A percentile compares a stretch with the other conserved stretches of the same genome.
These are phyloP conservation scores for Corynorhinus townsendii DNA, from an alignment of 2,113 vertebrate genomes.

Conservation along the genomic window DNA sequence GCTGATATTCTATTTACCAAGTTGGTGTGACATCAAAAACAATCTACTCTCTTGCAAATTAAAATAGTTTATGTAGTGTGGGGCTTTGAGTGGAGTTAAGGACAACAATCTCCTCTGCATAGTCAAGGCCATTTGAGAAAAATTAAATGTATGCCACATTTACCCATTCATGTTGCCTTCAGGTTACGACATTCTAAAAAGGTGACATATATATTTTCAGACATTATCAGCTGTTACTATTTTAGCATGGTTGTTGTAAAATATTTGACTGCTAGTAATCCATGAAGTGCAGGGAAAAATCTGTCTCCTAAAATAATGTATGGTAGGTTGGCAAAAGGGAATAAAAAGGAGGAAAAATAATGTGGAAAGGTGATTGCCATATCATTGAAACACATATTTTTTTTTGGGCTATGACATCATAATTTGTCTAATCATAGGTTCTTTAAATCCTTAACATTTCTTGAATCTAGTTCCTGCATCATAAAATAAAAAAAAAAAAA, in stretches of 20 bases:
- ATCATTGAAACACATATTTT: neutral
- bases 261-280: neutral
- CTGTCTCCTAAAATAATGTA: neutral
- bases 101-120: neutral
- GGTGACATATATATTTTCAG: neutral
- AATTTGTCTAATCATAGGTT: neutral
- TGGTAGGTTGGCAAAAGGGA: neutral
- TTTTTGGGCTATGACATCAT: neutral
- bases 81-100: fast-evolving
- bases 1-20: neutral
- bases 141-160: neutral
- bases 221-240: neutral
- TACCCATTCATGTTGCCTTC: neutral
- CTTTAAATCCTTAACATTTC: neutral
- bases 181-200: neutral
- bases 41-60: slow-evolving; percentile 23
- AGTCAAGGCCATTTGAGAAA: neutral
- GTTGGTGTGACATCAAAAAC: neutral
- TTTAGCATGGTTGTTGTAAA: neutral
- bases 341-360: neutral
- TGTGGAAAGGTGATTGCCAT: neutral
- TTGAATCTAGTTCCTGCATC: neutral
- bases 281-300: neutral
- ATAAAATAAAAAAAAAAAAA: neutral
- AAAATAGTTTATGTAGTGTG: neutral